Base-by-base conservation (phyloP, 2,113 vertebrate genomes). In the Trichomycterus rosablanca region DNA sequence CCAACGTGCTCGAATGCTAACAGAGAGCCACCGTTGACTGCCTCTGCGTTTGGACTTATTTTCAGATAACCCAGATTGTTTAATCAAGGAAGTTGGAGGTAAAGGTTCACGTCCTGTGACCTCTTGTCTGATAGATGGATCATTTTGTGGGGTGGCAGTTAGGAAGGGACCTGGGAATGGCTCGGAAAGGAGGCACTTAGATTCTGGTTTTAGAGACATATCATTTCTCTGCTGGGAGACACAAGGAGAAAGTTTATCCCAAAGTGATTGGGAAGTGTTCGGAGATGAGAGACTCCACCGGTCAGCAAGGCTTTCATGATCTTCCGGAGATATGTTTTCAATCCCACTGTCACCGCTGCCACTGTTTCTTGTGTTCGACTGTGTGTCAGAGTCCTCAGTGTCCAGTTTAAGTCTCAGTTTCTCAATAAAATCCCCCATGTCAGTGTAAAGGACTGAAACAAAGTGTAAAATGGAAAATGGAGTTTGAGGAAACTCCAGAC, bases 321-420 rank as follows among this genome's bases (percentile, higher is more conserved):
- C 88, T 30, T 72, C 81, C 72, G 88, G 87, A 51, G 95, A 92
- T 1, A 71, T 67, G 52, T 94, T 95, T 35, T 91, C 94, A 24
- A 98, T 92, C 18, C 94, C 95, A 0, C 90, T 92, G 52, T 97
- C 95, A 1, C 93, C 93, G 66, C 89, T 95, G 71, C 93, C 96
- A 79, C 92, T 93, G 28, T 89, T 89, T 2, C 86, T 90, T 3
- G 83, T 77, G 11, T 86, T 91, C 62, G 90, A 86, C 32, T 83
- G 89, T 51, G 91, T 88, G 1, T 76, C 84, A 24, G 92, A 90
- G 0, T 88, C 86, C 5, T 95, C 93, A 1, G 74, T 73, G 19
- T 96, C 91, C 34, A 94, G 89, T 53, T 89, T 90, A 0, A 84
- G 84, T 26, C 95, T 81, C 68, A 97, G 82, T 5, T 89, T 89